Evolutionary conservation across 2,888 invertebrate species (phyloP), one percentile per base, ranked within the genome.

Genomic region (Cephus pulcher): DNA sequence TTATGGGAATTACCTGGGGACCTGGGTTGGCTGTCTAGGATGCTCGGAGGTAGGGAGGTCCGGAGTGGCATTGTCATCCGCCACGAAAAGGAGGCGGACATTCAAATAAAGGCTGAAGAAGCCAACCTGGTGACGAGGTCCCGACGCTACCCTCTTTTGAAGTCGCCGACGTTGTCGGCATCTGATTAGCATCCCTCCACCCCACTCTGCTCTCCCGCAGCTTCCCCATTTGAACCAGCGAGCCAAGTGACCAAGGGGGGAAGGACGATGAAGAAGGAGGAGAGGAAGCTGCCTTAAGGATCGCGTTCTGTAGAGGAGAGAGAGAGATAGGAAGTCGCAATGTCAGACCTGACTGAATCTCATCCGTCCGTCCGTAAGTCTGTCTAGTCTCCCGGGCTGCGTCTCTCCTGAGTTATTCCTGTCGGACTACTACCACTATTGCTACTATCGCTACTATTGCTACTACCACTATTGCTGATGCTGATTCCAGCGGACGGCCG

Each of bases 181-280:
- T 90, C 91, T 90, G 91, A 90, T 91, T 90, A 91, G 91, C 91
- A 90, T 91, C 90, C 91, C 82, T 83, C 85, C 84, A 81, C 81
- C 78, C 75, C 77, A 75, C 77, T 74, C 70, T 74, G 74, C 69
- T 37, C n/a, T 70, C 69, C 76, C 75, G 69, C 75, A 69, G 75
- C 70, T 70, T 78, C 73, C 69, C 71, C 74, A 73, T 78, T 75
- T 35, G 69, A 35, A 69, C 75, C 76, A 70, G 74, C n/a, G 37
- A 23, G 12, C 74, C 76, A 69, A 75, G 68, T 78, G 30, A 76
- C 70, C 35, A 9, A 76, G 77, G 74, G 69, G 74, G 77, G 75
- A 73, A 73, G 76, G 74, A 69, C 56, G 76, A 34, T 37, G 75
- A 33, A 71, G 78, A 1, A 32, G 75, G 73, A 73, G 78, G 71